These are phyloP conservation scores for Cyanoderma ruficeps DNA, from an alignment of 2,113 vertebrate genomes.

Conservation along the genomic window DNA sequence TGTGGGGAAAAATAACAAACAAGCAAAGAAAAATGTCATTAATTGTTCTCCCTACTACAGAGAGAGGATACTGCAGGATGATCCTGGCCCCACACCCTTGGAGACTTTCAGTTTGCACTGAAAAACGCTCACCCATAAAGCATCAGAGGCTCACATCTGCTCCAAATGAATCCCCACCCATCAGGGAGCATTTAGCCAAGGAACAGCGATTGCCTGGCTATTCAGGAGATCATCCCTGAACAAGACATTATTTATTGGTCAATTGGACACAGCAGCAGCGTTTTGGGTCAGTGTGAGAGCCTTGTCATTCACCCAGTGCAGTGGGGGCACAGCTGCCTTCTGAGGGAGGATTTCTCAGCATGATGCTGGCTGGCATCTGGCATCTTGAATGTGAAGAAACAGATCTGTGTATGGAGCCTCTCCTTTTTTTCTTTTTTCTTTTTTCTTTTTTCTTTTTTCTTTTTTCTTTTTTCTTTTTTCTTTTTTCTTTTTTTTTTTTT, in stretches of 20 bases:
- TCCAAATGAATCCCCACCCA: background rate
- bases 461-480: background rate
- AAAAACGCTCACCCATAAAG: background rate
- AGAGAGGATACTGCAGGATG: background rate
- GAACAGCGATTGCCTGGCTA: background rate
- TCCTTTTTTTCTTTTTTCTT: background rate
- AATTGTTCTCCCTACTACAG: background rate
- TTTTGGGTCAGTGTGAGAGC: background rate
- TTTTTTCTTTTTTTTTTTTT: background rate
- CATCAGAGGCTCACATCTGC: background rate
- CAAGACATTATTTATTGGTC: background rate
- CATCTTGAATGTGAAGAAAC: background rate
- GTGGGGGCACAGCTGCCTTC: background rate
- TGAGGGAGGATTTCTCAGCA: background rate
- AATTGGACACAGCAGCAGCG: background rate
- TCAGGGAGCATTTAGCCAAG: background rate
- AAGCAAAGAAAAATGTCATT: background rate
- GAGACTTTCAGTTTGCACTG: background rate
- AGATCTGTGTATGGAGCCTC: background rate
- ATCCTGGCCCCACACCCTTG: fast-evolving
- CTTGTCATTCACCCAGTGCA: background rate
- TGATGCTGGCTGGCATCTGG: background rate
- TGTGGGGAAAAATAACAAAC: background rate
- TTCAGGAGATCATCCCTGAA: background rate
- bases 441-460: background rate